Conservation (phyloP, 2,888 invertebrate genomes). For the Nephrotoma flavescens region DNA sequence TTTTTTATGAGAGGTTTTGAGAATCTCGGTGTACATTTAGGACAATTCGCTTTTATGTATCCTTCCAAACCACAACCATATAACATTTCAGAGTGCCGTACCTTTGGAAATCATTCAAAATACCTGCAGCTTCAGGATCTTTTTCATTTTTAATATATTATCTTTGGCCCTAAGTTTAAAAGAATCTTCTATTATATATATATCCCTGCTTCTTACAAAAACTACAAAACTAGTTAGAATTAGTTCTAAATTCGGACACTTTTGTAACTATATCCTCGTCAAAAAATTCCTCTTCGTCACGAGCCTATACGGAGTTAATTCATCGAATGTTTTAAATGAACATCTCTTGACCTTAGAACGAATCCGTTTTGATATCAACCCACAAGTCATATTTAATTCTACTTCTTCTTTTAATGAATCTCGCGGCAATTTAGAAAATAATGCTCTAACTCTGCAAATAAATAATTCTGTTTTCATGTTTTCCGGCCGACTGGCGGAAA, state of each 20-base stretch:
- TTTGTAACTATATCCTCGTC: not conserved
- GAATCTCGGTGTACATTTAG: not conserved
- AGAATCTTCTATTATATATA: not conserved
- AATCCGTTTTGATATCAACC: not conserved
- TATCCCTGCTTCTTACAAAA: not conserved
- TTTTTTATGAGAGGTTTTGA: too few species aligned
- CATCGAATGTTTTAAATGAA: not conserved
- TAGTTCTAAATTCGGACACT: not conserved
- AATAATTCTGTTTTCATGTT: not conserved
- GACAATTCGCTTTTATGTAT: not conserved
- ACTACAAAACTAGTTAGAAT: not conserved
- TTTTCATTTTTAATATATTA: not conserved
- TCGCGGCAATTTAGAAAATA: not conserved
- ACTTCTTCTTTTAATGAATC: not conserved
- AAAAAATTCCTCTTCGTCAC: not conserved
- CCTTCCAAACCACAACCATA: not conserved
- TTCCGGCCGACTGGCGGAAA: not conserved
- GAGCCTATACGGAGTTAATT: not conserved
- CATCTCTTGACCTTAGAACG: not conserved
- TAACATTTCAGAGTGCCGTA: not conserved
- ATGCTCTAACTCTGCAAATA: not conserved
- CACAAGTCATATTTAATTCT: not conserved
- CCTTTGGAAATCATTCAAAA: not conserved
- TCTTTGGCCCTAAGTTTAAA: not conserved
- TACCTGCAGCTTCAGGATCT: not conserved